Percentiles rank a stretch among this genome's conserved stretches.
Evolutionary conservation across 2,113 vertebrate species (phyloP).

Genomic region (Nettapus auritus): DNA sequence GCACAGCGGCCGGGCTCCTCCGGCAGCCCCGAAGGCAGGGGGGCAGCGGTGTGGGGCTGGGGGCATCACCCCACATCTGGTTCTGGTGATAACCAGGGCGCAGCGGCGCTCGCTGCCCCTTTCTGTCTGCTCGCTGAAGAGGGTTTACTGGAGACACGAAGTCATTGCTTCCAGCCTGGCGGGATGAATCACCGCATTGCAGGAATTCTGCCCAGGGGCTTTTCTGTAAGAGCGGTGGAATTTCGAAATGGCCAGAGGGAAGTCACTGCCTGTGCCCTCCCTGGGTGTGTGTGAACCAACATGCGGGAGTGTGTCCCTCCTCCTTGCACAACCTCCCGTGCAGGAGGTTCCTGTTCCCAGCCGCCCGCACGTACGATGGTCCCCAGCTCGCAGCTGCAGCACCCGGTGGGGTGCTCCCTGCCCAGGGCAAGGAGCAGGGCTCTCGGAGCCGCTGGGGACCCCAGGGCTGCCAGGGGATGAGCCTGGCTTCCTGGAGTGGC

Average conservation of each 20-base stretch:
- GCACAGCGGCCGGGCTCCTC: no score
- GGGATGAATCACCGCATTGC: slow-evolving; percentile 57
- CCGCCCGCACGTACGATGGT: not conserved
- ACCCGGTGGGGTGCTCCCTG: rapidly evolving
- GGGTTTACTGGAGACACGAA: slow-evolving; percentile 52
- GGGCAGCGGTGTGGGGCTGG: not conserved
- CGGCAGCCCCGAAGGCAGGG: rapidly evolving
- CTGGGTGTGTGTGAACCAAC: not conserved
- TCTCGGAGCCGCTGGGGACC: rapidly evolving
- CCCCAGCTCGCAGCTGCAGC: not conserved
- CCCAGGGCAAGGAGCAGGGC: rapidly evolving
- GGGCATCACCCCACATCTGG: not conserved
- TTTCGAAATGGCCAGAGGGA: slow-evolving; percentile 28
- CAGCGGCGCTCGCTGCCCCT: not conserved
- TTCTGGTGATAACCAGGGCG: not conserved
- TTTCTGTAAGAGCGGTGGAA: slow-evolving; percentile 39
- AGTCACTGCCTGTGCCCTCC: not conserved
- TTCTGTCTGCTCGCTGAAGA: not conserved
- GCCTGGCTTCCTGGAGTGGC: rapidly evolving
- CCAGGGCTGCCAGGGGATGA: rapidly evolving
- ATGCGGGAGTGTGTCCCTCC: not conserved
- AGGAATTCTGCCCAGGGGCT: slow-evolving; percentile 61
- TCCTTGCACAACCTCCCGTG: slow-evolving; percentile 32
- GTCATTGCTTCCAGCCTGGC: slow-evolving; percentile 40
- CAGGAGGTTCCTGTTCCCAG: not conserved